phyloP scores from a whole-genome alignment of 2,797 vertebrate genomes.

The Myripristis jacobus region DNA sequence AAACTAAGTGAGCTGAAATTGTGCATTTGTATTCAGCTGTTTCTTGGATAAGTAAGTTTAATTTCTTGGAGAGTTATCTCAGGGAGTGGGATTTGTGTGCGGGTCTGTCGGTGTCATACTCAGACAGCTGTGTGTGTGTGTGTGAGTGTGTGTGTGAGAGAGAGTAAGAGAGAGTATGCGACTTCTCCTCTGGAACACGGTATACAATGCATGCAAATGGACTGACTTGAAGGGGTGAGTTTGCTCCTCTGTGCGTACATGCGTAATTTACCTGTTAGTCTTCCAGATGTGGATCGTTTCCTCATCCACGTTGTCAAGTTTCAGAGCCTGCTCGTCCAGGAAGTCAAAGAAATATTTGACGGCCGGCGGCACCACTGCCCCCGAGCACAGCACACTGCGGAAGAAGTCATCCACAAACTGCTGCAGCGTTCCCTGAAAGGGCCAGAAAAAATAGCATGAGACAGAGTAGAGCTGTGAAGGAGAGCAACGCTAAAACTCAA shows the following conservation, averaged over 20 bases:
- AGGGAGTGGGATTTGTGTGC: conserved; percentile 2
- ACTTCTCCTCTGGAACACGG: not conserved
- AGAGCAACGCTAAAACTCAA: conserved; percentile 15
- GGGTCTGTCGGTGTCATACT: conserved; percentile 9
- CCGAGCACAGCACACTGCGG: conserved; percentile 91
- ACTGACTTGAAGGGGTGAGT: no score
- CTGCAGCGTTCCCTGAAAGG: conserved; percentile 96
- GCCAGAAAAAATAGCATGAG: no score
- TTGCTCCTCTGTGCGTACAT: no score
- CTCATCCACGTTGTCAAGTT: conserved; percentile 95
- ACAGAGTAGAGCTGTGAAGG: conserved; percentile 10
- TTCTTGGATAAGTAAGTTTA: conserved; percentile 61
- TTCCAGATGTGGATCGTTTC: conserved; percentile 99
- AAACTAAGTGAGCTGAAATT: conserved; percentile 69
- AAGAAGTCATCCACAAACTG: conserved; percentile 99
- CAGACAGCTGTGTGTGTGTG: not conserved
- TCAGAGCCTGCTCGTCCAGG: conserved; percentile 95
- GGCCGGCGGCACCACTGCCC: conserved; percentile 90
- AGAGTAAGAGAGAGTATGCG: not conserved
- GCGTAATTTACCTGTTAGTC: conserved; percentile 99
- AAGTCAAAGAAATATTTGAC: conserved; percentile 99
- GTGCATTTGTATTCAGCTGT: conserved; percentile 69
- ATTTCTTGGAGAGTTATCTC: conserved; percentile 62
- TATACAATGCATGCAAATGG: not conserved
- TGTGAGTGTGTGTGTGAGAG: not conserved